Conservation (phyloP, 2,888 invertebrate genomes). For the Tholera decimalis region DNA sequence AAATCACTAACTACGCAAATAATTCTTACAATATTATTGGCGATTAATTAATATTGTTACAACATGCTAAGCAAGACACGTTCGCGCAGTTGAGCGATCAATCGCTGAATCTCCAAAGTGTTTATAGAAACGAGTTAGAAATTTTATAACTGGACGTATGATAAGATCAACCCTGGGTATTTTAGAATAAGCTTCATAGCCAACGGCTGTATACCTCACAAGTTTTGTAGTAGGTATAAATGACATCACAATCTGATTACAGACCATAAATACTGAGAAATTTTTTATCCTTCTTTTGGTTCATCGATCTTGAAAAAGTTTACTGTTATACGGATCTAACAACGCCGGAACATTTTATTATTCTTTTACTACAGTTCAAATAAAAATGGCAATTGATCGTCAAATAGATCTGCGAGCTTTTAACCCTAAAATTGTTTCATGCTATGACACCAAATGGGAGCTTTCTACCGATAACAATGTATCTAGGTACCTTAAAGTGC, state of each 20-base stretch:
- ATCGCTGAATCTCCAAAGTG: too few relatives aligned
- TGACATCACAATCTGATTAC: slow-evolving; percentile 29
- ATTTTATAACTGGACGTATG: not conserved
- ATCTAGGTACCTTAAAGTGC: slow-evolving; percentile 27
- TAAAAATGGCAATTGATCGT: not conserved
- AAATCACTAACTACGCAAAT: too few relatives aligned
- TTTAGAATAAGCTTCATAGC: not conserved
- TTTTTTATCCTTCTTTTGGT: slow-evolving; percentile 17
- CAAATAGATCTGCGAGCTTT: slow-evolving; percentile 12
- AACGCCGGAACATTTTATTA: slow-evolving; percentile 11
- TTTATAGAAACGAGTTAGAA: not conserved
- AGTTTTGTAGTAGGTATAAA: not conserved
- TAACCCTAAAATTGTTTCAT: slow-evolving; percentile 16
- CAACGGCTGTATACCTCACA: not conserved
- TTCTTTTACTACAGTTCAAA: not conserved
- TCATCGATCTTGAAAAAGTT: slow-evolving; percentile 13
- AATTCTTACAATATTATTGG: too few relatives aligned
- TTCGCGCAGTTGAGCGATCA: too few relatives aligned
- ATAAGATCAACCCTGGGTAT: not conserved
- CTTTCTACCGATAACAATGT: slow-evolving; percentile 26
- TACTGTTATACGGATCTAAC: slow-evolving; percentile 40
- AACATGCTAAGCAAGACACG: too few relatives aligned
- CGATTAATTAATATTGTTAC: too few relatives aligned
- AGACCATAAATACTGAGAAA: not conserved
- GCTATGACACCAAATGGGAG: slow-evolving; percentile 10